Conservation (phyloP, 2,888 invertebrate species). For the Caenorhabditis macrosperma region DNA sequence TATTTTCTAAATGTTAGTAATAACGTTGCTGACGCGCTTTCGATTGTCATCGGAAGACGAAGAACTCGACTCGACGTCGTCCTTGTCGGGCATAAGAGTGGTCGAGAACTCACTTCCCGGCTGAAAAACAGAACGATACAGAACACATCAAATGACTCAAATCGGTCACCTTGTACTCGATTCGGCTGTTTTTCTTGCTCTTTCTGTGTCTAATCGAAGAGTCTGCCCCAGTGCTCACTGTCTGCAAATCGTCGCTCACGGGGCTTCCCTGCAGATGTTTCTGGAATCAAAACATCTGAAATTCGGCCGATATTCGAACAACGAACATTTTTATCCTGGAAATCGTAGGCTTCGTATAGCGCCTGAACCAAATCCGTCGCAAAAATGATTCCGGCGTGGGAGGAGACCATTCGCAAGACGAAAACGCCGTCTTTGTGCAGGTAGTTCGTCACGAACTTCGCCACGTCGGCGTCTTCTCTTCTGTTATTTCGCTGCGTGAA, state of each 20-base stretch:
- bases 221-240: constrained; percentile 30
- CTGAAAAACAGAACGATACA: too few relatives aligned
- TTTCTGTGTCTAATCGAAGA: constrained; percentile 51
- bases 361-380: constrained; percentile 74
- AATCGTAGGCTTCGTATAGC: constrained; percentile 69
- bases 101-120: constrained; percentile 56
- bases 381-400: constrained; percentile 78
- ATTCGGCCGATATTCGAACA: constrained; percentile 30
- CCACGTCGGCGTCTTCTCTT: constrained; percentile 66
- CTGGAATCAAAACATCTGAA: constrained; percentile 29
- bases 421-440: constrained; percentile 78
- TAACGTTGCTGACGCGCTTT: constrained; percentile 41
- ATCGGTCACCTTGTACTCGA: constrained; percentile 37
- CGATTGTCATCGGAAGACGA: constrained; percentile 36
- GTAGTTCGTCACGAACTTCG: constrained; percentile 74
- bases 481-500: constrained; percentile 48
- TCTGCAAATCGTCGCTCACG: constrained; percentile 40
- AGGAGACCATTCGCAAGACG: constrained; percentile 77
- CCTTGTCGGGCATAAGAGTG: constrained; percentile 54
- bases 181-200: constrained; percentile 32
- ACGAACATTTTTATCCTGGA: constrained; percentile 39
- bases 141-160: too few relatives aligned
- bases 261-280: constrained; percentile 33
- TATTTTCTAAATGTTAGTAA: constrained; percentile 24
- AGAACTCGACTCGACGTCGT: constrained; percentile 45